A percentile compares a stretch with the other conserved stretches of the same genome.
Evolutionary conservation across 1,140 invertebrate genomes (phyloP).

Genomic region (Anoplophora glabripennis): DNA sequence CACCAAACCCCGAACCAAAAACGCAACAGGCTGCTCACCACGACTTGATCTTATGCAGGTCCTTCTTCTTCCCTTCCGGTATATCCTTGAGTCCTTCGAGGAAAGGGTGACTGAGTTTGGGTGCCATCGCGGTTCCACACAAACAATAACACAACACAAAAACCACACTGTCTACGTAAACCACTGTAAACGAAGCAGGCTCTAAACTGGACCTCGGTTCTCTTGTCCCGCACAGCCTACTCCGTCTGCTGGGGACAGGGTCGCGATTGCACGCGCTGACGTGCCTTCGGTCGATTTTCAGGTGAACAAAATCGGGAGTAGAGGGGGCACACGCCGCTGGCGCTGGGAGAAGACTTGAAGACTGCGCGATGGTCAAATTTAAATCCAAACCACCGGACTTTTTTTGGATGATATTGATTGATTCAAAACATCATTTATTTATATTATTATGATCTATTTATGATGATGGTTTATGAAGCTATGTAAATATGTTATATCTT

Average conservation of each 20-base stretch:
- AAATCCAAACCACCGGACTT: too few relatives aligned
- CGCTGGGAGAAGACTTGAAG: too few relatives aligned
- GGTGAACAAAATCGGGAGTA: too few relatives aligned
- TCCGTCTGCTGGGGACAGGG: background rate
- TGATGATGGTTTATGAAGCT: too few relatives aligned
- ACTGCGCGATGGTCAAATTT: too few relatives aligned
- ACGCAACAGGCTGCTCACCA: constrained; percentile 29
- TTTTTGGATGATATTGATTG: too few relatives aligned
- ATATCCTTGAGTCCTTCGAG: constrained; percentile 36
- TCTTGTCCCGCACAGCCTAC: background rate
- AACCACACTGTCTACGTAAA: background rate
- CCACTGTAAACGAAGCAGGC: background rate
- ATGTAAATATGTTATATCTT: too few relatives aligned
- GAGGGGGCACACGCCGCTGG: too few relatives aligned
- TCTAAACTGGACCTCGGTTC: background rate
- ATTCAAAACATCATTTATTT: too few relatives aligned
- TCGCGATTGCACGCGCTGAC: background rate
- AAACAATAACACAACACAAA: background rate
- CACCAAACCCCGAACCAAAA: background rate
- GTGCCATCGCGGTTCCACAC: background rate
- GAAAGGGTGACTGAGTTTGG: constrained; percentile 36
- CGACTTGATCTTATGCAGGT: constrained; percentile 36
- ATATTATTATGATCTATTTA: too few relatives aligned
- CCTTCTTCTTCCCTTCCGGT: constrained; percentile 39
- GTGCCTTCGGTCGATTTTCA: too few relatives aligned